Evolutionary conservation across 64 coral and sea anemone genomes (phyloP), one percentile per base, ranked within the genome.

Genomic region (Montipora sp.): DNA sequence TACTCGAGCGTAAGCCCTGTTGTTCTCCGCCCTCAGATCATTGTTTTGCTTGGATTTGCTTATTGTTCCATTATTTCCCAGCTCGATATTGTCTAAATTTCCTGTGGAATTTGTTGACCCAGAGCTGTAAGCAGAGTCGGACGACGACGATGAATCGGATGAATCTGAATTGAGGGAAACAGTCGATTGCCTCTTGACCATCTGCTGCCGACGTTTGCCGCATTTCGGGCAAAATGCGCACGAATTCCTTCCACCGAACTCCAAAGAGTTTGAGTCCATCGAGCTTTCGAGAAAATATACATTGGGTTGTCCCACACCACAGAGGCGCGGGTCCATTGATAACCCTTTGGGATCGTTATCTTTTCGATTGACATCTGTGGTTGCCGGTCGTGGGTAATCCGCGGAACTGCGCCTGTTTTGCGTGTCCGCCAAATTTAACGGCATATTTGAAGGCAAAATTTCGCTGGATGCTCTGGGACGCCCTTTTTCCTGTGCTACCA

Each of bases 61-160:
- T 75, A 84, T 69, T 84, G 65, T 51, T 84, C 82, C 63, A 78
- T 12, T 13, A 78, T 78, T 49, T 7, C 13, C 78, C 3, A 11
- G 45, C 65, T 84, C 82, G 45, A 70, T 18, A 49, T 4, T 14
- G 16, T 49, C 8, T 61, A 51, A 20, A 84, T 70, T 84, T 19
- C 7, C 61, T 15, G 59, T 45, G 9, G 82, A 84, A 70, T 84
- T 84, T 46, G 82, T 84, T 46, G 82, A 84, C 65, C 61, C 65
- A 7, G 95, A 97, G 47, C 83, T 86, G n/a, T 97, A 97, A 0
- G 92, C 95, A 5, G 95, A 97, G 69, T 97, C 95, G 7, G 92
- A 88, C 18, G 95, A 95, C 67, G 89, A 81, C 43, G 90, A 89
- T 5, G 92, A 92, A 83, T 88, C 86, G 15, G 90, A 94, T 5